Evolutionary conservation across 2,797 vertebrate species (phyloP), one percentile per base, ranked within the genome.

Genomic region (Hippocampus kuda): DNA sequence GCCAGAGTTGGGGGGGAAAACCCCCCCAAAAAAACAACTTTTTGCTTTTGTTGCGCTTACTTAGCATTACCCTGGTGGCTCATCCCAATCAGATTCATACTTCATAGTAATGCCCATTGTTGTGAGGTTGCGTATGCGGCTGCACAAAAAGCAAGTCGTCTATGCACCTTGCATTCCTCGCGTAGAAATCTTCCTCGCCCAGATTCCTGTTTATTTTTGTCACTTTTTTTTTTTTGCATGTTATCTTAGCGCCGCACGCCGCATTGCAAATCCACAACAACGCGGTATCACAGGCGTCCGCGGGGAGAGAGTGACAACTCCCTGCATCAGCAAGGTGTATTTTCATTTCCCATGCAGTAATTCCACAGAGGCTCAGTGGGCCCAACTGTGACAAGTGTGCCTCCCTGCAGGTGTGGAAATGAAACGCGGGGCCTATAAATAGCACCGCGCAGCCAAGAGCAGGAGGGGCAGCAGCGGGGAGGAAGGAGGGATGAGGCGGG

Each of bases 361-460:
- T 87, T 88, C 89, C 86, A 83, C 84, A 80, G 87, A 89, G 86
- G 86, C 75, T 88, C 81, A 71, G 83, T 83, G 85, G 83, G 84
- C 86, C 88, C 88, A 81, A 84, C 87, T 88, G 87, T 90, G 89
- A 91, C 88, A 87, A 88, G 85, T 87, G 83, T 86, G 86, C 84
- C 82, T 89, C 88, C 88, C 92, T 88, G 90, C 93, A 93, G 93
- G 93, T 94, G 93, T 92, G 92, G 89, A 92, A 91, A 92, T 94
- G 92, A 93, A 93, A 92, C 92, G 92, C 91, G 83, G 88, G 79
- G 85, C 85, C 92, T 93, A 93, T 93, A 94, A 94, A 94, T 93
- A 94, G 91, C 81, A 57, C 68, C 86, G 86, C 76, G 81, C 83
- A 48, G 70, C 79, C 81, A 75, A 83, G 78, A 10, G 67, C n/a